These are phyloP conservation scores for Drosophila insularis DNA, from an alignment of 1,140 invertebrate genomes.

Conservation along the genomic window DNA sequence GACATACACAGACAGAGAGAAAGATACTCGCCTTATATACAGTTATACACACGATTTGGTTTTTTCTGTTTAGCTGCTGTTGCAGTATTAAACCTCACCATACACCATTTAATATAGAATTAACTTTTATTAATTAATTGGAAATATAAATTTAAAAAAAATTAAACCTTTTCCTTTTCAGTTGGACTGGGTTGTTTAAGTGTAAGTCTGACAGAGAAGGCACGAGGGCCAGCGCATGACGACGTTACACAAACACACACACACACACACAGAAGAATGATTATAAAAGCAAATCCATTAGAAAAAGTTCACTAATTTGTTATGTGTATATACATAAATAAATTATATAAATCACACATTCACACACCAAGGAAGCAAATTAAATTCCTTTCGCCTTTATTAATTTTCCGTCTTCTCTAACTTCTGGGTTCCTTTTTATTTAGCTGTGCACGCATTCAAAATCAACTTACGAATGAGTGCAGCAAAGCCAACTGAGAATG, in stretches of 20 bases:
- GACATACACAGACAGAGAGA: constrained; percentile 2
- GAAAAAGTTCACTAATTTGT: constrained; percentile 50
- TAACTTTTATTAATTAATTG: neutral
- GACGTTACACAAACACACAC: constrained; percentile 54
- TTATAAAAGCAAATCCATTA: constrained; percentile 34
- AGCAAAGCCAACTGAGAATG: constrained; percentile 27
- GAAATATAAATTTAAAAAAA: neutral
- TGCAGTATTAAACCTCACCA: neutral
- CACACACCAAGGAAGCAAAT: constrained; percentile 26
- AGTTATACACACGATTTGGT: constrained; percentile 44
- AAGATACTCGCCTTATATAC: constrained; percentile 41
- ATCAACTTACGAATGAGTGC: constrained; percentile 63
- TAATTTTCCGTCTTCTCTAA: constrained; percentile 14
- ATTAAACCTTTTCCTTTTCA: constrained; percentile 2
- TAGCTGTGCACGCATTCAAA: constrained; percentile 75
- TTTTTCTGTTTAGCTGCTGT: constrained; percentile 20
- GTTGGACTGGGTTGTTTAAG: neutral
- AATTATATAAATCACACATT: constrained; percentile 56
- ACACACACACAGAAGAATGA: constrained; percentile 33
- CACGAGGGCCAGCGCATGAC: constrained; percentile 73
- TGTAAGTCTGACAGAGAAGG: constrained; percentile 65
- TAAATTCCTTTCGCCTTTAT: constrained; percentile 41
- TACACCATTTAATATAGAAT: neutral
- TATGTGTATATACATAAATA: constrained; percentile 30
- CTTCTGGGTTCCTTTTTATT: constrained; percentile 30